Base-by-base conservation (phyloP, 2,888 invertebrate species). In the Agonopterix arenella region DNA sequence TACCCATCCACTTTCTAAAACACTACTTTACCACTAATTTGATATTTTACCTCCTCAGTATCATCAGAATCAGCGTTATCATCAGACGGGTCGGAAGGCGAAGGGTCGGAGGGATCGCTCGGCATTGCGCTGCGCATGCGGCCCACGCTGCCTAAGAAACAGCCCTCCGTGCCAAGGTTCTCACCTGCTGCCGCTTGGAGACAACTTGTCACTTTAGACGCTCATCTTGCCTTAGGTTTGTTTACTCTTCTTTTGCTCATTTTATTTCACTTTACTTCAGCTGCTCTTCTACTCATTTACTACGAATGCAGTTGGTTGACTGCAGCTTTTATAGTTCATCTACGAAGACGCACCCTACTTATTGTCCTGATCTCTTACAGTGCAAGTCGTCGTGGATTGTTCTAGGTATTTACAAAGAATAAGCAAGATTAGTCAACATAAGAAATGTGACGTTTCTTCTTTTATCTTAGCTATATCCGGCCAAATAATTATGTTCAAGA, bases 101-200 rank as follows among this genome's bases (percentile, higher is more conserved):
- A 90, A 49, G 75, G 81, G 5, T 85, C 89, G 44, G 84, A 75
- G 11, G 84, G 83, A 7, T 89, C 90, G 0, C 85, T 91, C 47
- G 94, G 93, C 46, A 93, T 96, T 49, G 93, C 93, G 18, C 79
- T 96, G 48, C 92, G 93, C 53, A 80, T 96, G 51, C 90, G 95
- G 0, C 96, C 96, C 0, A 95, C 94, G 0, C 70, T 96, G 56
- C 96, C 96, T 1, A 94, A 95, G 70, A 93, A 95, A 57, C 93
- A 93, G 65, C 89, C 93, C 36, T 93, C 94, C 57, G 92, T 95
- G 48, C 95, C 96, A 0, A 84, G 94, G 51, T 96, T 96, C 81
- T 96, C 95, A 1, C 96, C 96, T 0, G 92, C 94, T 0, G 93
- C 95, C 0, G 96, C 96, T 0, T 96, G 96, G 96, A 90, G 93